Percentiles rank a stretch among this genome's conserved stretches.
These are phyloP conservation scores for Temnothorax curvispinosus DNA, from an alignment of 1,140 invertebrate genomes.

Conservation along the genomic window DNA sequence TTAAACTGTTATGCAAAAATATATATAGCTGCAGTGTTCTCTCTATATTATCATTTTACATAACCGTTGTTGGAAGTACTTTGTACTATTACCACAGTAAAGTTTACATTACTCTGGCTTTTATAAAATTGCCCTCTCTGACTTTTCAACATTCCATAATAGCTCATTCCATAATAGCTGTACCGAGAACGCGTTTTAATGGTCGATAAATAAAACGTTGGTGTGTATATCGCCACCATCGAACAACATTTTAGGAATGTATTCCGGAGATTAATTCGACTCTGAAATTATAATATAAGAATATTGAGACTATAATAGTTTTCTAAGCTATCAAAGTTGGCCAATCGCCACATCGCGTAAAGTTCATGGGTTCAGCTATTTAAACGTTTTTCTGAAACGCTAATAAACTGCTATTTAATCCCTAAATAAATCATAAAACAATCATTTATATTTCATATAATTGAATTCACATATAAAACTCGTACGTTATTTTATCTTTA, in stretches of 20 bases:
- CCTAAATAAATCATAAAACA: not conserved
- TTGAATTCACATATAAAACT: not conserved
- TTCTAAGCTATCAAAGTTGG: not conserved
- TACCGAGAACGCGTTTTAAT: constrained; percentile 18
- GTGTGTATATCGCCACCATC: not conserved
- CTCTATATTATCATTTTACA: constrained; percentile 66
- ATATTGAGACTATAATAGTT: not conserved
- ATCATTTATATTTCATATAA: constrained; percentile 5
- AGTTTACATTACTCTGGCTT: constrained; percentile 21
- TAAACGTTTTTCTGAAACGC: not conserved
- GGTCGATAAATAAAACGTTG: not conserved
- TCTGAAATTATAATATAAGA: not conserved
- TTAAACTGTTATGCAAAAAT: constrained; percentile 18
- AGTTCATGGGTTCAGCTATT: not conserved
- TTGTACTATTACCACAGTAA: constrained; percentile 56
- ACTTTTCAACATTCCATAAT: constrained; percentile 13
- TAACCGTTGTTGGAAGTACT: constrained; percentile 67
- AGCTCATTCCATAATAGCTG: not conserved
- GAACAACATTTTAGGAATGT: not conserved
- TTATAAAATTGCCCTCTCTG: constrained; percentile 8
- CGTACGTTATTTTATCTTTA: not conserved
- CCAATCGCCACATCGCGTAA: not conserved
- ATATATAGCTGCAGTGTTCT: not conserved
- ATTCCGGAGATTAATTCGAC: not conserved
- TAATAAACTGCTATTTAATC: not conserved